Conservation (phyloP, 2,113 vertebrate species). For the Peromyscus maniculatus region DNA sequence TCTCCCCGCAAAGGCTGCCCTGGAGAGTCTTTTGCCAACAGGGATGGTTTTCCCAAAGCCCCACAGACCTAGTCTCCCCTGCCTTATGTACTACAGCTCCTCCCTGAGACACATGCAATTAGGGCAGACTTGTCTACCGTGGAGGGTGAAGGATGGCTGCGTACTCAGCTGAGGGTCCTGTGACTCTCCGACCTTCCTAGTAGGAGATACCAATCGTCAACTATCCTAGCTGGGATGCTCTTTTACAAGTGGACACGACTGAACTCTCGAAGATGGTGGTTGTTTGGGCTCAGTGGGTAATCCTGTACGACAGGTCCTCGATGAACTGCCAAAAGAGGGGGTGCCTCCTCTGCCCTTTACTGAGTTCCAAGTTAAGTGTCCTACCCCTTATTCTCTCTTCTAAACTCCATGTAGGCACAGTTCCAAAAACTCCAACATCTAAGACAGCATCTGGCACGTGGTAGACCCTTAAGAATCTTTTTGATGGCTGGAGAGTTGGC, state of each 20-base stretch:
- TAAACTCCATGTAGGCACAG: background rate
- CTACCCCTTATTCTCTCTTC: background rate
- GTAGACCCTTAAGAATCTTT: background rate
- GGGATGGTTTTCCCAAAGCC: background rate
- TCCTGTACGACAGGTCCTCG: background rate
- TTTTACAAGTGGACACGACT: background rate
- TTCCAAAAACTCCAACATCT: background rate
- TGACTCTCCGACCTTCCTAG: background rate
- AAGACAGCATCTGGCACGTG: background rate
- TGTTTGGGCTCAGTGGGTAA: background rate
- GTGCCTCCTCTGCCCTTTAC: background rate
- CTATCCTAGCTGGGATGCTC: background rate
- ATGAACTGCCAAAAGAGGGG: background rate
- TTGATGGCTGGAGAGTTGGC: background rate
- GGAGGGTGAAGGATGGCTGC: background rate
- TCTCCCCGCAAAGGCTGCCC: background rate
- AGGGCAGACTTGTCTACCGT: background rate
- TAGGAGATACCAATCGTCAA: background rate
- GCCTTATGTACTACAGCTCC: background rate
- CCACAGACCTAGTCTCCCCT: background rate
- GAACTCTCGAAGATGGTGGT: background rate
- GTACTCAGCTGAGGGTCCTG: background rate
- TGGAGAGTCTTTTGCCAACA: background rate
- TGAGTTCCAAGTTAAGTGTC: background rate
- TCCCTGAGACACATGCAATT: background rate